Conservation (phyloP, 2,888 invertebrate genomes). For the Raillietiella orientalis region DNA sequence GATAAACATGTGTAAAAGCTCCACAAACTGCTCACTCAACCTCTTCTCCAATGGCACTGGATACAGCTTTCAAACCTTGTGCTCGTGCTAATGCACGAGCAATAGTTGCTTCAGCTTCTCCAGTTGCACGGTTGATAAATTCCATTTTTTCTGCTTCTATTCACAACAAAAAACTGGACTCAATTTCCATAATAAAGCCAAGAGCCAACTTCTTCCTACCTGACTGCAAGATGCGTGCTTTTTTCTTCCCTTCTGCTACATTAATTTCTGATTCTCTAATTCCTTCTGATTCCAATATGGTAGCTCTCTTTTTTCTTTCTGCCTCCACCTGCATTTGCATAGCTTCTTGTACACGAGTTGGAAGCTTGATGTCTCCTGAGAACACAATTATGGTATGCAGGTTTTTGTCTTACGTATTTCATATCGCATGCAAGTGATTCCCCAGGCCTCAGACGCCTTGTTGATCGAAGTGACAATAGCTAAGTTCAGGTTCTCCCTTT, state of each 20-base stretch:
- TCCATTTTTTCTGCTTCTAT: constrained; percentile 73
- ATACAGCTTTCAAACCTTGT: constrained; percentile 40
- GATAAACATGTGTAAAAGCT: constrained; percentile 7
- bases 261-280: constrained; percentile 70
- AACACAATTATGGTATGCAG: constrained; percentile 2
- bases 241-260: constrained; percentile 81
- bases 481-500: constrained; percentile 77
- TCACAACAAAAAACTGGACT: constrained; percentile 7
- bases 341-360: constrained; percentile 73
- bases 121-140: constrained; percentile 69
- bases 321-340: constrained; percentile 99
- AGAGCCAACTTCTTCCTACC: too few species aligned
- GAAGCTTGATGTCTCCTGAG: constrained; percentile 57
- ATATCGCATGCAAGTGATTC: constrained; percentile 76
- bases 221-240: constrained; percentile 63
- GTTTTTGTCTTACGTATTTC: constrained; percentile 36
- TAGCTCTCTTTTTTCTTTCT: constrained; percentile 78
- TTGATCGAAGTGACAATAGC: constrained; percentile 86
- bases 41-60: constrained; percentile 21
- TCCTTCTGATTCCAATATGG: constrained; percentile 90
- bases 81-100: constrained; percentile 76
- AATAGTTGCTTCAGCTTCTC: constrained; percentile 66
- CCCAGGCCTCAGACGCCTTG: constrained; percentile 94
- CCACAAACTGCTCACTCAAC: constrained; percentile 10
- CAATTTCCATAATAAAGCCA: too few species aligned